Base-by-base conservation (phyloP, 2,888 invertebrate genomes). In the Zygogramma bicolorata region DNA sequence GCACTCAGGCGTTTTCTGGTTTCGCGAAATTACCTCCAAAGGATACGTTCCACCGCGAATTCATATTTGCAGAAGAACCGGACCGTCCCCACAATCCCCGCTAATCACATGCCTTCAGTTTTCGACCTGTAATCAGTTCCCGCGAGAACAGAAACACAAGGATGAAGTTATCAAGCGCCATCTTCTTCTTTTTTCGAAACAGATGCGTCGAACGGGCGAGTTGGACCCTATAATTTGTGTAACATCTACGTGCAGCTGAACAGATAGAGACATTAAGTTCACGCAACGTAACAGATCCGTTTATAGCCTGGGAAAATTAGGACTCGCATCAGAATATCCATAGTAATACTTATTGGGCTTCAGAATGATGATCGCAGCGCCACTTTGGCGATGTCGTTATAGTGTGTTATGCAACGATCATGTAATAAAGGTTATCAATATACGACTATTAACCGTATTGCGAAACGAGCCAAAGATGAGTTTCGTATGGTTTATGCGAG, bases 261-360 rank as follows among this genome's bases (percentile, higher is more conserved):
- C 38, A 72, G 72, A 72, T 72, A 72, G 65, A 72, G 72, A 72
- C 72, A 68, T 72, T 68, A 72, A 72, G 58, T 68, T 42, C 72
- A 72, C 68, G 72, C 72, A 68, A 72, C 61, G 60, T 22, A 31
- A 60, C 31, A 60, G 60, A 34, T 31, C 18, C 34, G 20, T 31
- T 22, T 60, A 34, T 38, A 60, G 60, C 10, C 31, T 34, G 27
- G 8, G 25, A 15, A 53, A 53, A 53, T 46, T 46, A 46, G 46
- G 20, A 8, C 7, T 20, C 6, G n/a, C n/a, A n/a, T n/a, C n/a
- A n/a, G 31, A 31, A 31, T 31, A 31, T 31, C 4, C 31, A 31
- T 7, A 31, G 31, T 31, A n/a, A n/a, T n/a, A n/a, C n/a, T n/a
- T n/a, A n/a, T n/a, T n/a, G n/a, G n/a, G n/a, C n/a, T n/a, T n/a